Percentiles rank a stretch among this genome's conserved stretches.
Evolutionary conservation across 2,797 vertebrate genomes (phyloP).

Genomic region (Anolis apletophallus): DNA sequence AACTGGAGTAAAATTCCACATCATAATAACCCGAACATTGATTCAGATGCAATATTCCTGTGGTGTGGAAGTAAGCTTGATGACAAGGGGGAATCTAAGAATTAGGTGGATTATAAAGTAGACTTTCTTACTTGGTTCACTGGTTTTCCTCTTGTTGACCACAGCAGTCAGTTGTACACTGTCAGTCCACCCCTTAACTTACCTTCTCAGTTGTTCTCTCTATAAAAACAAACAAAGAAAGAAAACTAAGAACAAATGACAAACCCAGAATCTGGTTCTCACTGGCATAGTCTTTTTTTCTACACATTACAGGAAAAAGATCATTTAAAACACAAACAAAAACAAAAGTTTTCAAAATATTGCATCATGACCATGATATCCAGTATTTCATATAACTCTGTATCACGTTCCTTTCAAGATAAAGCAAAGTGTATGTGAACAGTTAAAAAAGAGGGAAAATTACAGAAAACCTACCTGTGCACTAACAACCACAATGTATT

Average conservation of each 20-base stretch:
- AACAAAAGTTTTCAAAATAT: slow-evolving; percentile 3
- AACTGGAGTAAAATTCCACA: neutral
- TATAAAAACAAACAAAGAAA: neutral
- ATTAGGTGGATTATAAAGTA: neutral
- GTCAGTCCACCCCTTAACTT: neutral
- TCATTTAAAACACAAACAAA: neutral
- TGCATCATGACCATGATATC: neutral
- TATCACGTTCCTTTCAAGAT: no score
- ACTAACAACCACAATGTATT: neutral
- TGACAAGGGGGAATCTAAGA: neutral
- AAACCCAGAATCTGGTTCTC: neutral
- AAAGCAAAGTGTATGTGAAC: no score
- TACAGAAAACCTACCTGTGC: neutral
- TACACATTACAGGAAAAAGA: neutral
- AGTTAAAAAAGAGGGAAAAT: no score
- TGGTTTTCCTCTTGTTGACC: neutral
- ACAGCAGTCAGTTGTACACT: neutral
- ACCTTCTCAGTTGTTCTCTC: neutral
- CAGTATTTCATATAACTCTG: neutral
- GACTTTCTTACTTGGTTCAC: neutral
- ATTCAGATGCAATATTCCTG: neutral
- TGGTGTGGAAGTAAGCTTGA: neutral
- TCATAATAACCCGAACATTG: neutral
- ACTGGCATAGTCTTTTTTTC: neutral
- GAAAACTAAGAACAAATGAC: no score